Evolutionary conservation across 2,888 invertebrate genomes (phyloP).

Genomic region (Antitype chi): DNA sequence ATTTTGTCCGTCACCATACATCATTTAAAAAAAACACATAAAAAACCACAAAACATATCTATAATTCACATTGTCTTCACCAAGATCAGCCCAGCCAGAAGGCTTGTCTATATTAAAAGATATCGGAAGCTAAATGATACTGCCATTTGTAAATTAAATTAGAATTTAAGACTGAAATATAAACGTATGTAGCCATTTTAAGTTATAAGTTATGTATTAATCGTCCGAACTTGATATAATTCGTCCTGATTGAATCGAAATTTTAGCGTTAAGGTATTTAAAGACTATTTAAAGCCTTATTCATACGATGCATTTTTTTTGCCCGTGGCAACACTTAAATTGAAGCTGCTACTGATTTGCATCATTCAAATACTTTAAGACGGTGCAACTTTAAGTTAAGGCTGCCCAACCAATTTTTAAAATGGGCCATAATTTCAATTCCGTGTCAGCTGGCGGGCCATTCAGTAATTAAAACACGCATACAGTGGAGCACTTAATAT

Average conservation of each 20-base stretch:
- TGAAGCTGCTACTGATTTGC: neutral
- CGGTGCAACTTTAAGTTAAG: neutral
- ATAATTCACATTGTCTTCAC: constrained; percentile 36
- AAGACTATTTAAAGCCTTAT: neutral
- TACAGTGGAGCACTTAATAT: too few relatives aligned
- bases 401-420: too few relatives aligned
- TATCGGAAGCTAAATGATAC: constrained; percentile 86
- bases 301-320: neutral
- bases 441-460: too few relatives aligned
- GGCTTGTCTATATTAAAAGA: constrained; percentile 59
- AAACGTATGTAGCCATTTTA: constrained; percentile 72
- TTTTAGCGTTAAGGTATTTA: constrained; percentile 66
- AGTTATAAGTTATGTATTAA: constrained; percentile 48
- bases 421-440: too few relatives aligned
- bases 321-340: neutral
- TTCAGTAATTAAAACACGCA: too few relatives aligned
- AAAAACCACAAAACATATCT: neutral
- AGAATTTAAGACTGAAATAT: constrained; percentile 79
- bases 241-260: constrained; percentile 85
- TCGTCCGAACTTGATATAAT: constrained; percentile 83
- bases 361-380: neutral
- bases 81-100: constrained; percentile 47
- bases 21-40: too few relatives aligned
- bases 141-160: constrained; percentile 86
- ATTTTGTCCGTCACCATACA: too few relatives aligned